Base-by-base conservation (phyloP, 2,888 invertebrate species). In the Drosophila anomalipes region DNA sequence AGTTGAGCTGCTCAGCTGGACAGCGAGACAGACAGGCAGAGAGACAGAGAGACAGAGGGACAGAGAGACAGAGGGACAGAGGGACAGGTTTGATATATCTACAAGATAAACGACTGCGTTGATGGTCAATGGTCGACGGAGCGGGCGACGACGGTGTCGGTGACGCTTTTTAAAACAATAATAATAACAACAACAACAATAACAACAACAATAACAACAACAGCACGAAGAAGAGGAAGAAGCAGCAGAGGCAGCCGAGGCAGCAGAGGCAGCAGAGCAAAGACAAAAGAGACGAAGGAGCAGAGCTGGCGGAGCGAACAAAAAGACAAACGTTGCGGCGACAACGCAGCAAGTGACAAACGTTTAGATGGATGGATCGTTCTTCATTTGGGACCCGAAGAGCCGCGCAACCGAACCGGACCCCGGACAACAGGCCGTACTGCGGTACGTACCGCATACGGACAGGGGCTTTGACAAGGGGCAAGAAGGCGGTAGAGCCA, bases 351-450 rank as follows among this genome's bases (percentile, higher is more conserved):
- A 85, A 87, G 87, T 87, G 87, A 87, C 87, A 87, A 87, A 87
- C 89, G 85, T 88, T 87, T 87, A 87, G 86, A 87, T 88, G 83
- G 89, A 87, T 87, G 88, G 85, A 87, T 85, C 82, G 86, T 82
- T 88, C 82, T 77, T 85, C 81, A 79, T 76, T 79, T 83, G 73
- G 81, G 72, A 70, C 65, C 66, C 47, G 47, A 47, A 47, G 37
- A 58, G 53, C 58, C 65, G 59, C 65, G 59, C 35, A 59, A 59
- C 60, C 67, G 49, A 47, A 53, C 60, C 71, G 75, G 39, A 62
- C 51, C 30, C 58, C 33, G 37, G 32, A 19, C 54, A 56, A 28
- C 49, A 37, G 58, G 26, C 26, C 26, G 26, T 26, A 47, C 47
- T 26, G 16, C 26, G 47, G 9, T 47, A 47, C 47, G 47, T 47